Evolutionary conservation across 2,113 vertebrate genomes (phyloP).

Genomic region (Pteruthius melanotis): DNA sequence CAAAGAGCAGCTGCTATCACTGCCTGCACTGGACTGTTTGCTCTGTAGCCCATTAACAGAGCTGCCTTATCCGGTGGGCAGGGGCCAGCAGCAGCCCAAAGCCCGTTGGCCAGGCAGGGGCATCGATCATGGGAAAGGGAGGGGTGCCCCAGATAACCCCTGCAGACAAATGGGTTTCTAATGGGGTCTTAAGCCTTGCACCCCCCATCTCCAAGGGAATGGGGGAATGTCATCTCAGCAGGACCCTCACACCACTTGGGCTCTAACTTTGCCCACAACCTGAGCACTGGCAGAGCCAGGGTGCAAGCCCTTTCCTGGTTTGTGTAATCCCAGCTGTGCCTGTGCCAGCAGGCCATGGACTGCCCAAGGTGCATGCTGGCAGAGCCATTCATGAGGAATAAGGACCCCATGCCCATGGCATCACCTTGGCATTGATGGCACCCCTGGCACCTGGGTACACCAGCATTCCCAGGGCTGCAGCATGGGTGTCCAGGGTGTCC

Average conservation of each 20-base stretch:
- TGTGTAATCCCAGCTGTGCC: neutral
- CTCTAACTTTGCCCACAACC: neutral
- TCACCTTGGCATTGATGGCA: fast-evolving
- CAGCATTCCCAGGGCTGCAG: neutral
- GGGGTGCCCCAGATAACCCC: constrained; percentile 26
- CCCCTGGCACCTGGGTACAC: neutral
- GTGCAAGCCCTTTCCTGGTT: neutral
- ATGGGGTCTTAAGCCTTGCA: neutral
- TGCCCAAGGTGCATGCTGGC: neutral
- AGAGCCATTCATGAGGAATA: neutral
- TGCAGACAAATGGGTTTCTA: constrained; percentile 45
- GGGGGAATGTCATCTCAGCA: neutral
- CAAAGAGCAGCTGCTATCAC: constrained; percentile 43
- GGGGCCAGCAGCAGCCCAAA: neutral
- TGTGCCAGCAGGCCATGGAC: neutral
- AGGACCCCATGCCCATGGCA: neutral
- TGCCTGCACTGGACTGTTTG: constrained; percentile 1
- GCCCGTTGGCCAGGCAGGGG: neutral
- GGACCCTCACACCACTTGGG: fast-evolving
- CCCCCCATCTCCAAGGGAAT: constrained; percentile 15
- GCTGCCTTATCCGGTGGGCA: neutral
- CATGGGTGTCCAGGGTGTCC: neutral
- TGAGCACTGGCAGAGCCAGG: neutral
- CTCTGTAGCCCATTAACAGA: constrained; percentile 37
- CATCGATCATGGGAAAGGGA: neutral